Evolutionary conservation across 2,797 vertebrate genomes (phyloP).

Genomic region (Limosa lapponica): DNA sequence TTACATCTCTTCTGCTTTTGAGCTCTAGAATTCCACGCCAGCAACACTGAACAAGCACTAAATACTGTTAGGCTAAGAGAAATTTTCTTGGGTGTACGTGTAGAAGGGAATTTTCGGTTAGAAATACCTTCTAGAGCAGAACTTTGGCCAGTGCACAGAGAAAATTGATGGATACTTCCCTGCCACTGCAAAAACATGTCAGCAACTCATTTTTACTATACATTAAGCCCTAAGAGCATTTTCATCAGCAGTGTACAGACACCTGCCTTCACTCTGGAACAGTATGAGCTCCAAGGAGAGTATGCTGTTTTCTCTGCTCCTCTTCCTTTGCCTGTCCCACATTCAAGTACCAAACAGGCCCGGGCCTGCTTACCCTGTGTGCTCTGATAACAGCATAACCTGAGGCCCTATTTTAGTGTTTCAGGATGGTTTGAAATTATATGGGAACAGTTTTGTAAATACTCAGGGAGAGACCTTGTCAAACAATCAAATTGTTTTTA

Average conservation of each 20-base stretch:
- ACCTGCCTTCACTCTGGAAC: background rate
- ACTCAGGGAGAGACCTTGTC: constrained; percentile 47
- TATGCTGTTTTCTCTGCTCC: background rate
- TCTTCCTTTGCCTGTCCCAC: background rate
- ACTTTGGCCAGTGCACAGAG: background rate
- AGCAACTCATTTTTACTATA: background rate
- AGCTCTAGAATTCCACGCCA: background rate
- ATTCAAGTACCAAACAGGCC: constrained; percentile 3
- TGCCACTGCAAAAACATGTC: background rate
- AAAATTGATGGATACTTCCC: background rate
- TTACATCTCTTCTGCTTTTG: background rate
- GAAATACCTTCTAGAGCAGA: background rate
- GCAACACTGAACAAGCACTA: background rate
- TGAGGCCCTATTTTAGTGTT: background rate
- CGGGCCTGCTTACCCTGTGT: background rate
- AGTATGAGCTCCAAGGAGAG: background rate
- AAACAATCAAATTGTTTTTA: constrained; percentile 60
- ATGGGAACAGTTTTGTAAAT: constrained; percentile 59
- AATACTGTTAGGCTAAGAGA: background rate
- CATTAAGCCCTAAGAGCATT: background rate
- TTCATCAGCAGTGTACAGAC: background rate
- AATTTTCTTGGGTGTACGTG: background rate
- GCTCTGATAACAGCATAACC: constrained; percentile 25
- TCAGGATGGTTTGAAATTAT: constrained; percentile 27
- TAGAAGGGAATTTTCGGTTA: background rate